These are phyloP conservation scores for Tauraco hartlaubi DNA, from an alignment of 2,797 vertebrate species.

Conservation along the genomic window DNA sequence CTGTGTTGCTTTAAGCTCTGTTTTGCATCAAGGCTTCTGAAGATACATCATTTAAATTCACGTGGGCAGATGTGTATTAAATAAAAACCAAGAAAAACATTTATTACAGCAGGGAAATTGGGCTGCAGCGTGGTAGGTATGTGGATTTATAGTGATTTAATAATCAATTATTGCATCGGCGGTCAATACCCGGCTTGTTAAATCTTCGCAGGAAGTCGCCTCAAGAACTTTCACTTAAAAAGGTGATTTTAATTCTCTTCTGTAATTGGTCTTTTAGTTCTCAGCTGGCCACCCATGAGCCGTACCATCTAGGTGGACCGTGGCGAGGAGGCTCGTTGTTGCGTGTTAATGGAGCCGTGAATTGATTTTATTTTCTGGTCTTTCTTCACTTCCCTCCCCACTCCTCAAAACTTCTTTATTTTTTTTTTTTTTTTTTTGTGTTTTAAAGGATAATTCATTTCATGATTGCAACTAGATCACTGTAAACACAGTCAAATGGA, in stretches of 20 bases:
- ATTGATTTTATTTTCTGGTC: conserved; percentile 33
- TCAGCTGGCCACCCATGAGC: background rate
- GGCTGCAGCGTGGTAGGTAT: background rate
- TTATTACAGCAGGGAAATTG: conserved; percentile 49
- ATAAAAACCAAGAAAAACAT: conserved; percentile 64
- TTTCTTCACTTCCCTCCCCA: background rate
- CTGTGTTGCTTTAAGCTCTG: conserved; percentile 48
- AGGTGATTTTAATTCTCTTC: conserved; percentile 34
- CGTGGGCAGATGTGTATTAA: conserved; percentile 73
- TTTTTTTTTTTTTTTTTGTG: background rate
- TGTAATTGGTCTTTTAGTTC: background rate
- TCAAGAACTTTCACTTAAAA: background rate
- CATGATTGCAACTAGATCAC: conserved; percentile 54
- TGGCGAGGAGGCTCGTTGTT: background rate
- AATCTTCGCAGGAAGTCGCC: conserved; percentile 13
- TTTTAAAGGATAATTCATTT: conserved; percentile 34
- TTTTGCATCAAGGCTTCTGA: conserved; percentile 70
- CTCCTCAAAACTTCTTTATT: background rate
- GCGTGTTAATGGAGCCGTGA: background rate
- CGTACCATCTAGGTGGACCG: background rate
- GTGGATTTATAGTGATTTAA: conserved; percentile 54
- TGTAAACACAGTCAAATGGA: conserved; percentile 67
- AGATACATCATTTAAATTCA: conserved; percentile 73
- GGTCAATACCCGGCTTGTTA: conserved; percentile 27
- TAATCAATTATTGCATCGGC: conserved; percentile 59